A percentile compares a stretch with the other conserved stretches of the same genome.
Conservation (phyloP, 2,113 vertebrate species). For the Neodontobutis hainanensis region DNA sequence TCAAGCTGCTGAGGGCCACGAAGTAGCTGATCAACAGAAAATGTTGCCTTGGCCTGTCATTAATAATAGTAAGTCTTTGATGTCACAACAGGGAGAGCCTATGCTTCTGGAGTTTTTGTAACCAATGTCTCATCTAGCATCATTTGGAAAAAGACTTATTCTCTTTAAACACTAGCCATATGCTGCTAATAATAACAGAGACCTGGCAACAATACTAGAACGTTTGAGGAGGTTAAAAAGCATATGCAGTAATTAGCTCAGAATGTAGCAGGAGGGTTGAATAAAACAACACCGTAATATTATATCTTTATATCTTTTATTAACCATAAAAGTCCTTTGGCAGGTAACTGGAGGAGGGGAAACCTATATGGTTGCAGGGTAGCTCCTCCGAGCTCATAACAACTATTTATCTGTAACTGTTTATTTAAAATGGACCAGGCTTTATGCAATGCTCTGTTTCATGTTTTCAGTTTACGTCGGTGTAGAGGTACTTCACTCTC, state of each 20-base stretch:
- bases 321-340: no score
- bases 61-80: not conserved
- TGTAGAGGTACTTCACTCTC: no score
- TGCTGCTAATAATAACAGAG: not conserved
- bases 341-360: no score
- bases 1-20: conserved; percentile 1
- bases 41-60: conserved; percentile 3
- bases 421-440: no score
- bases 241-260: not conserved
- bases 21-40: not conserved
- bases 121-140: not conserved
- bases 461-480: no score
- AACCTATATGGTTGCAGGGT: no score
- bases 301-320: no score
- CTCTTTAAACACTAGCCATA: not conserved
- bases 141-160: not conserved
- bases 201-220: not conserved
- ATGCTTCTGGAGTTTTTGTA: not conserved
- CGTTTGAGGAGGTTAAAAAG: not conserved
- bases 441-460: no score
- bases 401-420: no score
- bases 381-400: no score
- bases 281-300: no score
- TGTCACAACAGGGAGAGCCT: not conserved
- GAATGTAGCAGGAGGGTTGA: no score